Evolutionary conservation across 2,113 vertebrate genomes (phyloP).

Genomic region (Phoxinus phoxinus): DNA sequence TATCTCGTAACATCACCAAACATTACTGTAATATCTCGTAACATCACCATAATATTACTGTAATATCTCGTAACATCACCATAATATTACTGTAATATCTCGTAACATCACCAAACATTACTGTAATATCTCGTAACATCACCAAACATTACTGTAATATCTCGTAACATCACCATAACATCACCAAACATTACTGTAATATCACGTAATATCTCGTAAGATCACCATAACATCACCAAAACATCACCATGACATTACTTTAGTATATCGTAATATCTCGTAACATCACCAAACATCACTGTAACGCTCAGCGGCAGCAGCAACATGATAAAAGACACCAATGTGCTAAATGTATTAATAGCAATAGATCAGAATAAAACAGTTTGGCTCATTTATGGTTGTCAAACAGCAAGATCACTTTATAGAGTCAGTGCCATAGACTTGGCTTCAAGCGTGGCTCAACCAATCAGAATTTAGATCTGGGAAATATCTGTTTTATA

Average conservation of each 20-base stretch:
- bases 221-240: fast-evolving
- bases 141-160: no score
- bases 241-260: no score
- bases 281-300: neutral
- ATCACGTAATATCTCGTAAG: no score
- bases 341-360: neutral
- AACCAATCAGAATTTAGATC: neutral
- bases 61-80: no score
- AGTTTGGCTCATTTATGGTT: neutral
- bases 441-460: neutral
- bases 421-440: neutral
- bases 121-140: no score
- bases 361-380: neutral
- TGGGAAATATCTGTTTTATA: neutral
- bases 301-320: neutral
- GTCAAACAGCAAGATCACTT: neutral
- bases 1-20: neutral
- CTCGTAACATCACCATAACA: no score
- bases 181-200: no score
- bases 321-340: neutral
- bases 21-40: neutral
- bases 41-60: neutral
- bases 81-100: no score
- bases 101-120: neutral
- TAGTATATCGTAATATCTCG: neutral